Evolutionary conservation across 2,888 invertebrate genomes (phyloP), one percentile per base, ranked within the genome.

Genomic region (Clanis bilineata): DNA sequence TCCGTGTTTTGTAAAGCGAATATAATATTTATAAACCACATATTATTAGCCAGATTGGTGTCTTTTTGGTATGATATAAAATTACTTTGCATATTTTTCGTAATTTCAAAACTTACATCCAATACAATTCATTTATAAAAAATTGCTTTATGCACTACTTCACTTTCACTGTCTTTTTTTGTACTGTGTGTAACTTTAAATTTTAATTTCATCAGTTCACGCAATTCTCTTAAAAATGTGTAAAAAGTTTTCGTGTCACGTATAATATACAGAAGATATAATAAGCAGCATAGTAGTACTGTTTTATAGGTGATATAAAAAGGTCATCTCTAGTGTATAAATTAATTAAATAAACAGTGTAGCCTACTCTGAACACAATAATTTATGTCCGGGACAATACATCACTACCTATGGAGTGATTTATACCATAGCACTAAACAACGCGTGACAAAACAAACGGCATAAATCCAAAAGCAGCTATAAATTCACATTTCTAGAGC

Each of bases 401-500:
- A 28, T 47, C 47, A 47, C n/a, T 15, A 28, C 25, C 15, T 47
- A 47, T 28, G 15, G 39, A 47, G 47, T 28, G 47, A 47, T 47
- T 47, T 47, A 28, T 47, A 22, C 45, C 43, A n/a, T 22, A 56
- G 23, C 22, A 43, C 41, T 10, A 41, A 22, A 41, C 41, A 56
- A 12, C 12, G 39, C 41, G 18, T 25, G 41, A 15, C 39, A 39
- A 41, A 56, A 56, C 41, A 56, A 56, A 56, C 56, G 41, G 18
- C 57, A 38, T 45, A 36, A 57, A 57, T 57, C 36, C 41, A 45
- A 45, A 44, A 18, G 38, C 25, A 28, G 28, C 47, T 15, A 25
- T 51, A 58, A 47, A 51, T 56, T 56, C 41, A 43, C 56, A 57
- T 57, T 57, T 43, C 41, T 28, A 43, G 43, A 28, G 18, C 32